A percentile compares a stretch with the other conserved stretches of the same genome.
These are phyloP conservation scores for Reinhardtius hippoglossoides DNA, from an alignment of 2,113 vertebrate species.

Conservation along the genomic window DNA sequence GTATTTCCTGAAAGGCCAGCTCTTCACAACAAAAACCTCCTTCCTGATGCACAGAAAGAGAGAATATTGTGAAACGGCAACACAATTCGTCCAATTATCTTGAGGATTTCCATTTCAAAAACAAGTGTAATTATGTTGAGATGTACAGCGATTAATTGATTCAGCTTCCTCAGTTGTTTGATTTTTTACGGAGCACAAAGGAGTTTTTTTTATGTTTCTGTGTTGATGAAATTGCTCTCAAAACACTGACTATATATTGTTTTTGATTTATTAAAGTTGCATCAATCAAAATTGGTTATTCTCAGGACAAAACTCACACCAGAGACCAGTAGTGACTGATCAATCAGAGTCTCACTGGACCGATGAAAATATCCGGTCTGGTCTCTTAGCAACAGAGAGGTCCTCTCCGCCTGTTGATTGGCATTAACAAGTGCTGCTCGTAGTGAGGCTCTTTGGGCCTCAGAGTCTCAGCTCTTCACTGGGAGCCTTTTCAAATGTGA, in stretches of 20 bases:
- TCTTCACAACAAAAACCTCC: constrained; percentile 32
- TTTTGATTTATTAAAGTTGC: constrained; percentile 1
- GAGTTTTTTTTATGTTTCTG: neutral
- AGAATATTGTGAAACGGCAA: neutral
- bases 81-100: neutral
- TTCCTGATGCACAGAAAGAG: constrained; percentile 12
- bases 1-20: constrained; percentile 62
- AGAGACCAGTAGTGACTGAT: constrained; percentile 18
- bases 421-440: constrained; percentile 44
- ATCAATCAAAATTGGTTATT: neutral
- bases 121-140: neutral
- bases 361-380: constrained; percentile 28
- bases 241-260: neutral
- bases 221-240: neutral
- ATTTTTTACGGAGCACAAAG: neutral
- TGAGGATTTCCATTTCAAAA: constrained; percentile 13
- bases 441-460: constrained; percentile 9
- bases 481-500: constrained; percentile 1
- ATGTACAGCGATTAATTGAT: neutral
- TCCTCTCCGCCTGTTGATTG: constrained; percentile 44
- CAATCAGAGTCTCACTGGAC: constrained; percentile 31
- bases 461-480: constrained; percentile 7
- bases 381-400: constrained; percentile 65
- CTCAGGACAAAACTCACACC: constrained; percentile 1
- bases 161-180: neutral